Conservation (phyloP, 2,888 invertebrate species). For the Napeogenes sylphis region DNA sequence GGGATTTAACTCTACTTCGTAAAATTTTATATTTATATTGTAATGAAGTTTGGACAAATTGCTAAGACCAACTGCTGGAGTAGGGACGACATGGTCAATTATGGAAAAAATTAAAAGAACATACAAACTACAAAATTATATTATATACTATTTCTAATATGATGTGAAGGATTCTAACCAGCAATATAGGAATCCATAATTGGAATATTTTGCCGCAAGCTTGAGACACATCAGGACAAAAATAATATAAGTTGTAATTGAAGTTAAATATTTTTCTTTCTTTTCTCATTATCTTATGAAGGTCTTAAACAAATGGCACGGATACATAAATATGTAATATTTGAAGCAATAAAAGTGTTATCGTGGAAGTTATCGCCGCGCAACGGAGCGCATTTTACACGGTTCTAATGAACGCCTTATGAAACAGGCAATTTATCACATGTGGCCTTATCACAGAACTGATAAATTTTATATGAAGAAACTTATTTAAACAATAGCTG, state of each 20-base stretch:
- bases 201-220: no score
- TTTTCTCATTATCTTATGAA: conserved; percentile 17
- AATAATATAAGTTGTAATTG: no score
- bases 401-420: conserved; percentile 77
- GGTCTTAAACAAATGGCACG: conserved; percentile 47
- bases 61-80: conserved; percentile 7
- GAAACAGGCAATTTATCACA: conserved; percentile 78
- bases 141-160: no score
- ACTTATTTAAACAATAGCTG: conserved; percentile 63
- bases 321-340: conserved; percentile 71
- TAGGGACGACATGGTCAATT: no score
- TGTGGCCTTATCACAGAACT: conserved; percentile 68
- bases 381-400: conserved; percentile 73
- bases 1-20: conserved; percentile 31
- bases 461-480: conserved; percentile 70
- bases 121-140: no score
- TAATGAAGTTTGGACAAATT: conserved; percentile 18
- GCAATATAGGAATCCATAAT: no score
- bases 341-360: conserved; percentile 73
- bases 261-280: neutral
- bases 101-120: no score
- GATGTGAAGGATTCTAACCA: no score
- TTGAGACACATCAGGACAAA: no score
- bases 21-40: conserved; percentile 11
- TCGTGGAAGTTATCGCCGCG: conserved; percentile 69